Percentiles rank a stretch among this genome's conserved stretches.
Conservation (phyloP, 2,113 vertebrate genomes). For the Galemys pyrenaicus region DNA sequence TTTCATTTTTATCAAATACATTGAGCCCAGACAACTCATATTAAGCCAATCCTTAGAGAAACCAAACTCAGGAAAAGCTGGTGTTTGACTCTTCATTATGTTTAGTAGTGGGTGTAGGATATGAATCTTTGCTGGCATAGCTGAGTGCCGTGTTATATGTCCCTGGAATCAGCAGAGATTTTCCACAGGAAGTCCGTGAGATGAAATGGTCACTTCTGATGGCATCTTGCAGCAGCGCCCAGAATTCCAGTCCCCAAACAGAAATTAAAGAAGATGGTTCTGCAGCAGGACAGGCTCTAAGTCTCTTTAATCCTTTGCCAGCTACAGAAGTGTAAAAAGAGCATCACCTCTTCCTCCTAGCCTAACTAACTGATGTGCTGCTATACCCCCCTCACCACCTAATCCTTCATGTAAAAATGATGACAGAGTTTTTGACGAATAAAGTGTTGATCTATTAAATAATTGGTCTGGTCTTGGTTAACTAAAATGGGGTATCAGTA, state of each 20-base stretch:
- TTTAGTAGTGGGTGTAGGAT: not conserved
- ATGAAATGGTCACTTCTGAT: not conserved
- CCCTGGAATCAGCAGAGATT: not conserved
- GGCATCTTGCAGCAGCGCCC: not conserved
- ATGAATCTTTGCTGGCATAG: not conserved
- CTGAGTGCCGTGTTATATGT: not conserved
- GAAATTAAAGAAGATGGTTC: not conserved
- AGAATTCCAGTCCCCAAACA: not conserved
- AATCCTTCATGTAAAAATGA: not conserved
- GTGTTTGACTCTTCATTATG: not conserved
- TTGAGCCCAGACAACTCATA: not conserved
- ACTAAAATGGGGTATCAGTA: not conserved
- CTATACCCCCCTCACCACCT: not conserved
- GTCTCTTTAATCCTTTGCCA: not conserved
- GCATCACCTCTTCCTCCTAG: not conserved
- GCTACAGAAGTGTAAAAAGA: not conserved
- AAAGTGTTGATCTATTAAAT: not conserved
- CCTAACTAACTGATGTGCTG: not conserved
- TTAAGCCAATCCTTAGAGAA: not conserved
- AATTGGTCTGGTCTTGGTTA: not conserved
- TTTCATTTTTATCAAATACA: slow-evolving; percentile 15
- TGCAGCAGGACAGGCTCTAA: not conserved
- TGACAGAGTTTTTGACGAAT: not conserved
- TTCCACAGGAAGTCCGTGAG: not conserved
- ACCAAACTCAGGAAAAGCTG: not conserved